These are phyloP conservation scores for Mohoua ochrocephala DNA, from an alignment of 2,113 vertebrate species.

Conservation along the genomic window DNA sequence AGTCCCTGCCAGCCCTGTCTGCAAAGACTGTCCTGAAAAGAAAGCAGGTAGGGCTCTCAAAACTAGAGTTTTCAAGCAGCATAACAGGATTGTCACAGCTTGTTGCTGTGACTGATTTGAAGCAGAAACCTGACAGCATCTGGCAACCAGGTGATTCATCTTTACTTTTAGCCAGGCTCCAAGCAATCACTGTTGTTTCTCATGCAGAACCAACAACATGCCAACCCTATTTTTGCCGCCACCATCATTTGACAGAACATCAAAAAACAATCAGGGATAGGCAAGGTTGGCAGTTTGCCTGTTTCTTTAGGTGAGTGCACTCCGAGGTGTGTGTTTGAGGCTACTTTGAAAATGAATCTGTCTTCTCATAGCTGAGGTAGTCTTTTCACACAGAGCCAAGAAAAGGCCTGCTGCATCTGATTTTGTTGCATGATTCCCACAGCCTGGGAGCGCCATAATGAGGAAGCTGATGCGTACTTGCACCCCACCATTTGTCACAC, in stretches of 20 bases:
- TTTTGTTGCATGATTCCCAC: not conserved
- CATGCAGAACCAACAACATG: not conserved
- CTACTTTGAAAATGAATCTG: not conserved
- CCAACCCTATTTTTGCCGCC: not conserved
- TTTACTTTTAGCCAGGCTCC: not conserved
- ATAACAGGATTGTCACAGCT: not conserved
- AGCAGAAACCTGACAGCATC: not conserved
- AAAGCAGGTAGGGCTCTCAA: not conserved
- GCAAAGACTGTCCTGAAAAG: not conserved
- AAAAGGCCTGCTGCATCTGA: not conserved
- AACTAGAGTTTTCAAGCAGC: not conserved
- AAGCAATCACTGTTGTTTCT: constrained; percentile 11
- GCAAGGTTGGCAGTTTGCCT: not conserved
- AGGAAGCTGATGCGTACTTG: not conserved
- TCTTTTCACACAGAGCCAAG: not conserved
- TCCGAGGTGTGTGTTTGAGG: not conserved
- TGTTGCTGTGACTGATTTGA: constrained; percentile 1
- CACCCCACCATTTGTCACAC: not conserved
- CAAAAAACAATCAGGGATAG: not conserved
- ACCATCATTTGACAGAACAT: not conserved
- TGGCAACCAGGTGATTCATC: constrained; percentile 28
- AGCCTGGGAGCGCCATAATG: not conserved
- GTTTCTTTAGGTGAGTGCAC: not conserved
- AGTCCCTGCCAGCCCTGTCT: not conserved
- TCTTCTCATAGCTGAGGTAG: not conserved